phyloP scores from a whole-genome alignment of 2,113 vertebrate species.

The Melanocharis versteri region DNA sequence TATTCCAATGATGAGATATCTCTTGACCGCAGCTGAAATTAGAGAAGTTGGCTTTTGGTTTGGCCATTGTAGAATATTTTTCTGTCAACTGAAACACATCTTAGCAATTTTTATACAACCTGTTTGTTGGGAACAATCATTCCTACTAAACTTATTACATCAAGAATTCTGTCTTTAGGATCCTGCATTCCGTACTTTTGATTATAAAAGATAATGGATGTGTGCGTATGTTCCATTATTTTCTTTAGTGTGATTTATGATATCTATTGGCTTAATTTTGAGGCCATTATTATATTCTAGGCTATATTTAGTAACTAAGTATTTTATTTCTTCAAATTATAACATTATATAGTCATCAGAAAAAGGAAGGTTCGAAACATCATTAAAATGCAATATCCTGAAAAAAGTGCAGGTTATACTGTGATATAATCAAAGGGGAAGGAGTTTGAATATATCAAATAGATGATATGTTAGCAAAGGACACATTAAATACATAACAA shows the following conservation, averaged over 20 bases:
- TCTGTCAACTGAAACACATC: neutral
- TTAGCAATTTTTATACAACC: neutral
- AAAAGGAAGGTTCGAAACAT: neutral
- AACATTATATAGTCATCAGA: neutral
- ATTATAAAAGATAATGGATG: neutral
- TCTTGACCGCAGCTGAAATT: neutral
- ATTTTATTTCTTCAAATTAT: neutral
- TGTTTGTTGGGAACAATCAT: neutral
- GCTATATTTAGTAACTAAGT: neutral
- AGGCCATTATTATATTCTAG: neutral
- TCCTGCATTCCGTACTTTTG: neutral
- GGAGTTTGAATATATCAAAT: neutral
- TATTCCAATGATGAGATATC: neutral
- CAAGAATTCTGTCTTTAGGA: neutral
- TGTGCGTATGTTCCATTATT: neutral
- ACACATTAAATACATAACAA: neutral
- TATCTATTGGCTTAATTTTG: neutral
- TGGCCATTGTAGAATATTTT: neutral
- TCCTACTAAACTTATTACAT: neutral
- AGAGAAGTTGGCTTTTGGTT: neutral
- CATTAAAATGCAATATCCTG: neutral
- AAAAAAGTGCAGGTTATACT: neutral
- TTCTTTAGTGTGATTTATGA: neutral
- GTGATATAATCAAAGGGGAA: neutral
- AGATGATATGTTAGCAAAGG: neutral